Base-by-base conservation (phyloP, 2,797 vertebrate species). In the Siniperca scherzeri region DNA sequence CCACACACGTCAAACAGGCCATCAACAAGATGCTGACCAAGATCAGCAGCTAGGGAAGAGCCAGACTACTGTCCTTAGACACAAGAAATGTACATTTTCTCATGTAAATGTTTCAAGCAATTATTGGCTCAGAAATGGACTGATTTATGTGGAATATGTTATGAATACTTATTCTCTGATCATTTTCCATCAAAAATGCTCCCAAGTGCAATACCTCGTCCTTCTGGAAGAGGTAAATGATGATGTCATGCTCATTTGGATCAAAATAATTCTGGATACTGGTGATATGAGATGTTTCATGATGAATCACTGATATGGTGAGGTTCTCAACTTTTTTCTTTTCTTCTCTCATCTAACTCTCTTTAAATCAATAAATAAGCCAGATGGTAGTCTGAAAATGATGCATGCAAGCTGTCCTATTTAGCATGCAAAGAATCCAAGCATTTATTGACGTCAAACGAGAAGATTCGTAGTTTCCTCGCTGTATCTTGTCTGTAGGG, bases 1-100 rank as follows among this genome's bases (percentile, higher is more conserved):
- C 98, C 86, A 99, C 98, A 0, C 98, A 99, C 0, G 98, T 99
- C 93, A 99, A 99, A 85, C 98, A 99, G 92, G 98, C 98, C 87
- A 98, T 99, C 91, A 99, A 99, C 92, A 99, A 99, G 96, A 99
- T 99, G 98, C 96, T 99, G 44, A 99, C 98, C 88, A 99, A 99
- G 93, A 99, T 99, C 93, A 99, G 98, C 95, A 99, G 98, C 93
- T 99, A 97, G 90, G 89, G 77, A 69, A 46, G 48, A 71, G 59
- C 50, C 25, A 0, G 0, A 1, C 30, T 3, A 11, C 11, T 0
- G 16, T 40, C 80, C 13, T 44, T 21, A 0, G 71, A 65, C 44
- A 53, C 66, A 2, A 30, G 56, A 81, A 78, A 76, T 66, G 21
- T 50, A 68, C 4, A 60, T 42, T 48, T 52, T 82, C 52, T 70